Evolutionary conservation across 1,140 invertebrate genomes (phyloP), one percentile per base, ranked within the genome.

Genomic region (Rhopalosiphum maidis): DNA sequence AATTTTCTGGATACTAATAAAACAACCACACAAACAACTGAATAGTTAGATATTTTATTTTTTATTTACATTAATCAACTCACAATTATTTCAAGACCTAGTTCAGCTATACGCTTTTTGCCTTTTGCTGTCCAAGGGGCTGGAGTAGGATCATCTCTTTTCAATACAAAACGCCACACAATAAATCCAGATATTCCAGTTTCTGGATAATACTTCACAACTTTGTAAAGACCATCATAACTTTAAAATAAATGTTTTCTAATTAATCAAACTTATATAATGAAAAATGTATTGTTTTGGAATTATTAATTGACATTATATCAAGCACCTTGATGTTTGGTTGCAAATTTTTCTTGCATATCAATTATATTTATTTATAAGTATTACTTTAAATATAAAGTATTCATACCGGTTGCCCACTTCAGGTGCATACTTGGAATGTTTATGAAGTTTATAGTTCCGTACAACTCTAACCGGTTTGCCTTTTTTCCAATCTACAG

Each of bases 151-250:
- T 98, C 98, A 95, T 98, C 98, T 94, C 98, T 95, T 93, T 97
- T 95, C 68, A 99, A 95, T 23, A 97, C 94, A 95, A 97, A 99
- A 82, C 97, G 96, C 98, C 98, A 98, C 25, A 99, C 97, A 21
- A 96, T 95, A 95, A 97, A 98, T 2, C 98, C 98, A 86, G 97
- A 97, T 94, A 97, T 96, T 23, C 97, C 97, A 94, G 96, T 97
- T 94, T 97, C 96, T 8, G 97, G 97, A 95, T 97, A 98, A 95
- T 98, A 98, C 94, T 97, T 98, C 0, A 98, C 97, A 11, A 98
- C 96, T 95, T 98, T 97, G 95, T 97, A 97, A 77, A 97, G 96
- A 5, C 97, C 97, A 95, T 97, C 97, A 94, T 97, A 97, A 93
- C 97, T 96, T 94, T n/a, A 94, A 94, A 88, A 88, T 88, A n/a